These are phyloP conservation scores for Clostera curtula DNA, from an alignment of 2,888 invertebrate species.

Conservation along the genomic window DNA sequence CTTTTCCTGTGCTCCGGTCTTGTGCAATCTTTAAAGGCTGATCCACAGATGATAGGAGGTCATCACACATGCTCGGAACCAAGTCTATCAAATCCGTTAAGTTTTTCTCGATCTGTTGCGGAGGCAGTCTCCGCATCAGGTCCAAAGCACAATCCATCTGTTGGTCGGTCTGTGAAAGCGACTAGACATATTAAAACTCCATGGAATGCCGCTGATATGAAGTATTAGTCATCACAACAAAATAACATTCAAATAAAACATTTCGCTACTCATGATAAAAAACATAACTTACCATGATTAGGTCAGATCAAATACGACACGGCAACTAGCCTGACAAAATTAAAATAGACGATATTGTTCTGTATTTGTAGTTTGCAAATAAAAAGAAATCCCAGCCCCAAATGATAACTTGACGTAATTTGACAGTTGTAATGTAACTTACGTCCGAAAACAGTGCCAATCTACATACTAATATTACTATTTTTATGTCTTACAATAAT, in stretches of 20 bases:
- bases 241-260: slow-evolving; percentile 21
- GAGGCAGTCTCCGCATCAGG: slow-evolving; percentile 98
- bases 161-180: slow-evolving; percentile 85
- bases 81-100: slow-evolving; percentile 97
- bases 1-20: slow-evolving; percentile 95
- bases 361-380: slow-evolving; percentile 14
- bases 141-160: slow-evolving; percentile 99
- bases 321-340: slow-evolving; percentile 16
- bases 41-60: slow-evolving; percentile 96
- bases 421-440: slow-evolving; percentile 20
- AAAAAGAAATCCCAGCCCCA: slow-evolving; percentile 31
- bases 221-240: slow-evolving; percentile 69
- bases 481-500: no score
- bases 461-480: no score
- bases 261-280: slow-evolving; percentile 7
- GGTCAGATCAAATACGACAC: slow-evolving; percentile 15
- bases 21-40: slow-evolving; percentile 98
- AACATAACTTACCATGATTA: slow-evolving; percentile 37
- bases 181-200: slow-evolving; percentile 26
- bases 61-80: slow-evolving; percentile 96
- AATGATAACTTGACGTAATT: slow-evolving; percentile 33
- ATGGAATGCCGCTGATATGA: slow-evolving; percentile 28
- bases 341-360: slow-evolving; percentile 10
- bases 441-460: slow-evolving; percentile 17
- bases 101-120: slow-evolving; percentile 99